phyloP scores from a whole-genome alignment of 2,888 invertebrate genomes.

The Neoitamus cyanurus region DNA sequence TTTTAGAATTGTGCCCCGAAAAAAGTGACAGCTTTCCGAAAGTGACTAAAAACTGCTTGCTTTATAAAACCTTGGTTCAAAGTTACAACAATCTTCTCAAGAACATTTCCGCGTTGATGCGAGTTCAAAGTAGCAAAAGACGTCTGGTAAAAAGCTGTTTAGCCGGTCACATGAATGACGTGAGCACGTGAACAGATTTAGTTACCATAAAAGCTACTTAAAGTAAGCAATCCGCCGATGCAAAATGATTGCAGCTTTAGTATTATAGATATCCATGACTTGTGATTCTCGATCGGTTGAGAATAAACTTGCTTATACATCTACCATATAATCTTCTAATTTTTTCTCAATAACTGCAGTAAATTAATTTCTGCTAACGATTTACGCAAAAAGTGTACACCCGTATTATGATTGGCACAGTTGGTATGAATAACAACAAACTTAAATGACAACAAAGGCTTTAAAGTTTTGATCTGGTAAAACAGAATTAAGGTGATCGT shows the following conservation, averaged over 20 bases:
- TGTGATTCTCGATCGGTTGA: background rate
- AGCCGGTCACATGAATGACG: background rate
- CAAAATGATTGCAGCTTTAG: background rate
- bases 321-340: background rate
- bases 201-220: background rate
- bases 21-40: background rate
- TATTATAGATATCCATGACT: background rate
- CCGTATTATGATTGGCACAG: too few relatives aligned
- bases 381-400: too few relatives aligned
- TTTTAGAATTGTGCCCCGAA: background rate
- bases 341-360: too few relatives aligned
- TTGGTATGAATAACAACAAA: too few relatives aligned
- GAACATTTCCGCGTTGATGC: background rate
- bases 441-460: too few relatives aligned
- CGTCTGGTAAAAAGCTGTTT: background rate
- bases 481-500: too few relatives aligned
- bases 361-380: too few relatives aligned
- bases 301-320: background rate
- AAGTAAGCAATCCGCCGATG: background rate
- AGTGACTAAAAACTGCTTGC: background rate
- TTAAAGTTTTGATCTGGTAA: too few relatives aligned
- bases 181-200: background rate
- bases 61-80: background rate
- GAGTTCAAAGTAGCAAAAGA: background rate
- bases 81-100: background rate